Conservation (phyloP, 2,797 vertebrate genomes). For the Spheniscus humboldti region DNA sequence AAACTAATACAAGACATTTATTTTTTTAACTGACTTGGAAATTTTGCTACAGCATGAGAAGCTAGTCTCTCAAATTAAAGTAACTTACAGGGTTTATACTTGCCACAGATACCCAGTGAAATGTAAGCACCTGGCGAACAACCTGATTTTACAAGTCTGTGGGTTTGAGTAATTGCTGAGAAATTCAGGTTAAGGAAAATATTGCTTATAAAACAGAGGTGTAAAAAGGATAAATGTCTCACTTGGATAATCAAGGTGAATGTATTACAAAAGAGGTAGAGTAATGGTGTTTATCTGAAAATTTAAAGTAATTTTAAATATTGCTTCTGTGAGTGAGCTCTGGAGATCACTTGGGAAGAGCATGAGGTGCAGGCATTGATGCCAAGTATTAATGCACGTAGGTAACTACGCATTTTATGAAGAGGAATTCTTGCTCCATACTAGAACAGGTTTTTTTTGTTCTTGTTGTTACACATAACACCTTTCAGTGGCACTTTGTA, state of each 20-base stretch:
- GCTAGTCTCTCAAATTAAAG: neutral
- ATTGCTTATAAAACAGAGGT: neutral
- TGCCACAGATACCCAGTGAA: neutral
- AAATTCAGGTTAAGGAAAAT: neutral
- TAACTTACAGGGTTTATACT: neutral
- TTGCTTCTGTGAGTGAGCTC: neutral
- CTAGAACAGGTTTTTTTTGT: no score
- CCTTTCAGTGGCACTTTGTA: neutral
- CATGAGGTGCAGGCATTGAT: accelerated
- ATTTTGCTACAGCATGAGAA: neutral
- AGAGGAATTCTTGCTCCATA: neutral
- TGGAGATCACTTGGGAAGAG: no score
- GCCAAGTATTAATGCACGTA: accelerated
- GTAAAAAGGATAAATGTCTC: neutral
- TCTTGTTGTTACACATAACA: neutral
- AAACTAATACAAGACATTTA: neutral
- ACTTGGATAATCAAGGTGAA: neutral
- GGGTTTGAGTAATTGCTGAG: neutral
- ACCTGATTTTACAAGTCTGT: neutral
- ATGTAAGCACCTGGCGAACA: neutral
- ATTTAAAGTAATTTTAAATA: neutral
- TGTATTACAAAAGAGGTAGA: neutral
- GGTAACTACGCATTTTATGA: neutral
- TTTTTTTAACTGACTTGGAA: neutral
- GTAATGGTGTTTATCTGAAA: neutral